Evolutionary conservation across 1,140 invertebrate species (phyloP).

Genomic region (Anoplolepis gracilipes): DNA sequence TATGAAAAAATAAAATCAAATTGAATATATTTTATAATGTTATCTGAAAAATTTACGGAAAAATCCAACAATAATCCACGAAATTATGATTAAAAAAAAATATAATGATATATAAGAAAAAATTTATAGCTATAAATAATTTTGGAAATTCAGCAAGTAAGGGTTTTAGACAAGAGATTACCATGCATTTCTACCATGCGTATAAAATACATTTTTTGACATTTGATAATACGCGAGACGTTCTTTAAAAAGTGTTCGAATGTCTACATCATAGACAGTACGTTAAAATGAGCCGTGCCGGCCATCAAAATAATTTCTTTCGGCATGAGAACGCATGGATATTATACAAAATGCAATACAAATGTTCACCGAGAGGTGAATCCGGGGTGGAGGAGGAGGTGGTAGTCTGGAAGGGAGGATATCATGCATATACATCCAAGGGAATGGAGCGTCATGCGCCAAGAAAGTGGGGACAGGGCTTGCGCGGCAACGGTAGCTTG

Average conservation of each 20-base stretch:
- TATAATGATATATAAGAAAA: neutral
- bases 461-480: slow-evolving; percentile 78
- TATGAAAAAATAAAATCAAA: neutral
- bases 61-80: neutral
- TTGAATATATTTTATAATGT: neutral
- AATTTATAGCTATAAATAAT: neutral
- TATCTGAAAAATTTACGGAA: neutral
- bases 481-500: slow-evolving; percentile 76
- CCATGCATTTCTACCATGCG: neutral
- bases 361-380: slow-evolving; percentile 72
- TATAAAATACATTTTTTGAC: neutral
- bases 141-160: neutral
- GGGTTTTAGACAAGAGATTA: neutral
- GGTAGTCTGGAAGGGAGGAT: slow-evolving; percentile 59
- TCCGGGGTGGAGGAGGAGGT: slow-evolving; percentile 52
- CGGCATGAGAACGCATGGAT: slow-evolving; percentile 72
- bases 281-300: neutral
- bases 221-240: neutral
- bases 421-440: slow-evolving; percentile 80
- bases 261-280: neutral
- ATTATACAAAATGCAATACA: slow-evolving; percentile 85
- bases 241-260: neutral
- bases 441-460: slow-evolving; percentile 76
- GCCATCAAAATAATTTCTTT: slow-evolving; percentile 51
- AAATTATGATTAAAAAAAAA: neutral